Evolutionary conservation across 2,888 invertebrate genomes (phyloP).

Genomic region (Noctua comes): DNA sequence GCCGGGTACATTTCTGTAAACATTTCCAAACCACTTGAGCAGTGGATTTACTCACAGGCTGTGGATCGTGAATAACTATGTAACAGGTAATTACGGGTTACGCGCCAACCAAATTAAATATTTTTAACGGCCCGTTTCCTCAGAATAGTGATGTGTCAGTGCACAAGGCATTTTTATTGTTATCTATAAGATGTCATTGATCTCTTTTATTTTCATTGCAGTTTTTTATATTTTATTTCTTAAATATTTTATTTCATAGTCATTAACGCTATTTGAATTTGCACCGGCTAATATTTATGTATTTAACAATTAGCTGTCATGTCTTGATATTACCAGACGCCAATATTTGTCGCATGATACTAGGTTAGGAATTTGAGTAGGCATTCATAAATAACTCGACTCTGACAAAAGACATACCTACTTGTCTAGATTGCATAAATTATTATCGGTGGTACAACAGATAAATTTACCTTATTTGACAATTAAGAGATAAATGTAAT

Average conservation of each 20-base stretch:
- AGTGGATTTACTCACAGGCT: constrained; percentile 77
- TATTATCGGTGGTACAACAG: constrained; percentile 48
- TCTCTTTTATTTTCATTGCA: constrained; percentile 23
- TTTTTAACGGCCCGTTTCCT: constrained; percentile 83
- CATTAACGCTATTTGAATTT: constrained; percentile 23
- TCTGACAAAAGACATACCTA: constrained; percentile 59
- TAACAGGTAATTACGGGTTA: constrained; percentile 83
- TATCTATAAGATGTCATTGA: constrained; percentile 46
- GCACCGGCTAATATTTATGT: constrained; percentile 22
- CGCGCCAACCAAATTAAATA: constrained; percentile 84
- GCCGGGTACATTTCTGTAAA: constrained; percentile 64
- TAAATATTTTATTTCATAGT: constrained; percentile 18
- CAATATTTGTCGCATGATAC: constrained; percentile 52
- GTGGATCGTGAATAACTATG: constrained; percentile 80
- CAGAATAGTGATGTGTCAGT: constrained; percentile 77
- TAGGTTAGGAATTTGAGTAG: constrained; percentile 58
- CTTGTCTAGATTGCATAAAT: constrained; percentile 60
- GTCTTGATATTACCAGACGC: constrained; percentile 31
- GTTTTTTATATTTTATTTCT: constrained; percentile 13
- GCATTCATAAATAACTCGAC: constrained; percentile 61
- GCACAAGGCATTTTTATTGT: constrained; percentile 31
- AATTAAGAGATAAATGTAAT: constrained; percentile 55
- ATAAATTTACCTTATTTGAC: constrained; percentile 62
- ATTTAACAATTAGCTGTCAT: constrained; percentile 43
- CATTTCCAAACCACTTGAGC: constrained; percentile 71